Conservation (phyloP, 2,888 invertebrate genomes). For the Crocallis elinguaria region DNA sequence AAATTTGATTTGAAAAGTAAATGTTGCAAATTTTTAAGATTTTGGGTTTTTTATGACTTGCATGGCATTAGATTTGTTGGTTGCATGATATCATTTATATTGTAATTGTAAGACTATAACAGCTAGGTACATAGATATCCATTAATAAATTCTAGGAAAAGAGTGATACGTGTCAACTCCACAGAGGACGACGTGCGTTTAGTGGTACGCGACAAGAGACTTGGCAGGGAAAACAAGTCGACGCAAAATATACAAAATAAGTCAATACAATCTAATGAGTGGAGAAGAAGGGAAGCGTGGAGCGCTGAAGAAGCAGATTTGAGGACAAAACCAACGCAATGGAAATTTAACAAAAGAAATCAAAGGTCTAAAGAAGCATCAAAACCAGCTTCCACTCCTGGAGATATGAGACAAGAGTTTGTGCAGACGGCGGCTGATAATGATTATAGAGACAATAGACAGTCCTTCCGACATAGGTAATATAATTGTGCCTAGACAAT, state of each 20-base stretch:
- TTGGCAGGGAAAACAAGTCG: conserved; percentile 90
- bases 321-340: conserved; percentile 88
- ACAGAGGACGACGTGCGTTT: conserved; percentile 90
- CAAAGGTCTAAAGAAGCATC: conserved; percentile 79
- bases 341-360: conserved; percentile 90
- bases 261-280: conserved; percentile 90
- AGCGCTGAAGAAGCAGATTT: conserved; percentile 90
- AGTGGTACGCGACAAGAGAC: conserved; percentile 89
- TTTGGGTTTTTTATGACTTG: too few relatives aligned
- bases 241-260: conserved; percentile 90
- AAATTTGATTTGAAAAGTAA: too few relatives aligned
- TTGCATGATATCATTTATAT: conserved; percentile 25
- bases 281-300: conserved; percentile 94
- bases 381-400: conserved; percentile 77
- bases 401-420: conserved; percentile 78
- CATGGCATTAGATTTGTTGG: conserved; percentile 21
- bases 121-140: conserved; percentile 82
- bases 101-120: conserved; percentile 38
- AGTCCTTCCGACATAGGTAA: conserved; percentile 74
- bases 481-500: too few relatives aligned
- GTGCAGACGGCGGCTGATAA: conserved; percentile 76
- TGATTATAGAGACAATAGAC: conserved; percentile 75
- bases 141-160: conserved; percentile 88
- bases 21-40: too few relatives aligned
- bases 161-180: conserved; percentile 90